Evolutionary conservation across 2,888 invertebrate species (phyloP).

Genomic region (Clanis bilineata): DNA sequence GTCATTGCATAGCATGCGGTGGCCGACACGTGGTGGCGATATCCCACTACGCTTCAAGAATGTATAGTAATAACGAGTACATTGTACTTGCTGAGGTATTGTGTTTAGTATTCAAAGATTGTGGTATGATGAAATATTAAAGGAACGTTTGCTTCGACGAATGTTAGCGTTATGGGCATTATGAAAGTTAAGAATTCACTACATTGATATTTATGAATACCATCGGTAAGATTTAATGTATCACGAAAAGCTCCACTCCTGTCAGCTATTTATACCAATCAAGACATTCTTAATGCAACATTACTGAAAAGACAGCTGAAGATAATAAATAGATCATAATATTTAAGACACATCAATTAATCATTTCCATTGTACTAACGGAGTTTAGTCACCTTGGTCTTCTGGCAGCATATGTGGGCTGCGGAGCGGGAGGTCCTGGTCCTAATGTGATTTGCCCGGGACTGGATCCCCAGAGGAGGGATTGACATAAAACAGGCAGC

Average conservation of each 20-base stretch:
- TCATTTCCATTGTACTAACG: too few species aligned
- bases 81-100: constrained; percentile 30
- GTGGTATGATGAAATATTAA: constrained; percentile 2
- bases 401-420: too few species aligned
- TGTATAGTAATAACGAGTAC: constrained; percentile 30
- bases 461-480: too few species aligned
- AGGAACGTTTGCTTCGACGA: constrained; percentile 7
- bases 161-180: not conserved
- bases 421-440: too few species aligned
- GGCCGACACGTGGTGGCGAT: constrained; percentile 42
- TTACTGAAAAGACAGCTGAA: too few species aligned
- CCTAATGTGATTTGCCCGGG: too few species aligned
- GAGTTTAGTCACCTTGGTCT: too few species aligned
- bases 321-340: not conserved
- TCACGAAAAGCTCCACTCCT: constrained; percentile 20
- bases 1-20: constrained; percentile 23
- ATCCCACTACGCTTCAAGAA: constrained; percentile 31
- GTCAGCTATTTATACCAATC: not conserved
- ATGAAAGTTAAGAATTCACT: not conserved
- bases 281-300: not conserved
- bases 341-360: too few species aligned
- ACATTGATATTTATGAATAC: not conserved
- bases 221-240: not conserved
- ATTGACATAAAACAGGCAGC: too few species aligned
- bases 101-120: constrained; percentile 27